Evolutionary conservation across 2,113 vertebrate genomes (phyloP).

Genomic region (Erpornis zantholeuca): DNA sequence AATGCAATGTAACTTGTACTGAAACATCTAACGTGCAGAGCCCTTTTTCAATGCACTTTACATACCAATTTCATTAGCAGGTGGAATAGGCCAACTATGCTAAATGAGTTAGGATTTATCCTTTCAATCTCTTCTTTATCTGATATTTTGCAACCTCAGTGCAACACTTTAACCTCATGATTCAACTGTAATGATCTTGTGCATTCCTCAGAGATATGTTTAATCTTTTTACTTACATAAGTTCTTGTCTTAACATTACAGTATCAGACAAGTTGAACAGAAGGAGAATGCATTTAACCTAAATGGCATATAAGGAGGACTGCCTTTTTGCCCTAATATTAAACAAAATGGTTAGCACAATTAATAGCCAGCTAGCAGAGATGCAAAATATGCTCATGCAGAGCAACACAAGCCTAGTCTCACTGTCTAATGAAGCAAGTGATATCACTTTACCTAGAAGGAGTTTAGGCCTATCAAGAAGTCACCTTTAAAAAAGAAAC

Average conservation of each 20-base stretch:
- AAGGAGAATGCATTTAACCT: conserved; percentile 9
- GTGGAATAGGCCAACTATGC: conserved; percentile 4
- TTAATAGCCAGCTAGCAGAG: not conserved
- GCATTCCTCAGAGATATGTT: conserved; percentile 41
- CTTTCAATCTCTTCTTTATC: not conserved
- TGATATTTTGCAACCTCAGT: conserved; percentile 19
- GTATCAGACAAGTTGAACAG: conserved; percentile 10
- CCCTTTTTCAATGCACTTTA: not conserved
- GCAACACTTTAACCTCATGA: conserved; percentile 56
- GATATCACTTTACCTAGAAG: not conserved
- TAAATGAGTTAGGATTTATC: conserved; percentile 51
- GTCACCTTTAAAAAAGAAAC: too few relatives aligned
- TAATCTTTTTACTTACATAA: conserved; percentile 55
- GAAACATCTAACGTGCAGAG: not conserved
- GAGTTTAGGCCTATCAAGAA: not conserved
- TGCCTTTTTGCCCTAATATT: conserved; percentile 24
- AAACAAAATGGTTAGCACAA: not conserved
- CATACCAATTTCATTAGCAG: conserved; percentile 45
- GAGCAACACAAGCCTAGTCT: not conserved
- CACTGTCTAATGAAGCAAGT: not conserved
- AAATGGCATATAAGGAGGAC: not conserved
- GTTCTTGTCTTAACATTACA: conserved; percentile 37
- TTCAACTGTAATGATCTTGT: conserved; percentile 48
- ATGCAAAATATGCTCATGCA: not conserved
- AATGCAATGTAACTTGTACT: not conserved